Evolutionary conservation across 2,797 vertebrate species (phyloP).

Genomic region (Lacerta agilis): DNA sequence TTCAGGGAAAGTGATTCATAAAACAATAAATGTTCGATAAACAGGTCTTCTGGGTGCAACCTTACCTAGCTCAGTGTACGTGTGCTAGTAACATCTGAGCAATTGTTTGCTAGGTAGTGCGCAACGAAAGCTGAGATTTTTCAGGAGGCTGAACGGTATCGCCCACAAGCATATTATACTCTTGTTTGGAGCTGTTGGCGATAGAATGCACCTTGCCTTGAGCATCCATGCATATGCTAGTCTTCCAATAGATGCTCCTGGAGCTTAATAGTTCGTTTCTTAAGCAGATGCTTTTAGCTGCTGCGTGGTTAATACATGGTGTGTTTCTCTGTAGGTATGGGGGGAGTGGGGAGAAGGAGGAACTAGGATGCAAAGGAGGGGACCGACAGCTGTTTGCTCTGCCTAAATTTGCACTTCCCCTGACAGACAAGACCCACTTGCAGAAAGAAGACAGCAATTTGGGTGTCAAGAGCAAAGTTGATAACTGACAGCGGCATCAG

Average conservation of each 20-base stretch:
- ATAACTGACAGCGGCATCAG: not conserved
- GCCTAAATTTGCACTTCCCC: constrained; percentile 31
- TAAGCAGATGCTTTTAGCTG: not conserved
- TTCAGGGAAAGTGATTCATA: too few relatives aligned
- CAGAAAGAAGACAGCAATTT: constrained; percentile 5
- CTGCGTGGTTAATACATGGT: not conserved
- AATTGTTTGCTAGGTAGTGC: not conserved
- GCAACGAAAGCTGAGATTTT: not conserved
- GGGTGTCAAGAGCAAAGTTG: constrained; percentile 19
- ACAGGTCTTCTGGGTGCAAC: too few relatives aligned
- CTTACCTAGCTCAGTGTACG: too few relatives aligned
- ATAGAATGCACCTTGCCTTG: not conserved
- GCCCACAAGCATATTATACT: not conserved
- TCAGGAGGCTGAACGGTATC: not conserved
- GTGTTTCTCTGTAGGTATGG: not conserved
- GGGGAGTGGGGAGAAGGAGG: not conserved
- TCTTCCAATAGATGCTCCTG: too few relatives aligned
- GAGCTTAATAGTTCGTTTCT: too few relatives aligned
- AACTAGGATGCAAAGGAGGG: not conserved
- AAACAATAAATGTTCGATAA: too few relatives aligned
- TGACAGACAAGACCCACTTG: not conserved
- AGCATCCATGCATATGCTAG: not conserved
- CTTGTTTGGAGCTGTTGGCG: not conserved
- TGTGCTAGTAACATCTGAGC: not conserved
- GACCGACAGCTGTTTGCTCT: constrained; percentile 22